Evolutionary conservation across 2,888 invertebrate species (phyloP).

Genomic region (Dasysyrphus tricinctus): DNA sequence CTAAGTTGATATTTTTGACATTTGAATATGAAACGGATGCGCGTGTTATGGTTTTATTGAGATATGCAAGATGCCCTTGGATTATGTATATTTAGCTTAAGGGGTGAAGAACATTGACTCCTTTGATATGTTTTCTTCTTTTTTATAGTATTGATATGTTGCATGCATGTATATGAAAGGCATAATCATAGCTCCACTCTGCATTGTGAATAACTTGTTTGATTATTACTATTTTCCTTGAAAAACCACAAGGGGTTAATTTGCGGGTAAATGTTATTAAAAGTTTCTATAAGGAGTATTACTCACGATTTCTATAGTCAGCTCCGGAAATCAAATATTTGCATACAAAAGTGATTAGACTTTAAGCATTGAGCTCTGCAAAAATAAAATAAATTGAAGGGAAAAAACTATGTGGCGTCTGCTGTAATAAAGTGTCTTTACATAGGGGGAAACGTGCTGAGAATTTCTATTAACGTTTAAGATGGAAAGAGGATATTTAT

Average conservation of each 20-base stretch:
- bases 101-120: not conserved
- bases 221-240: conserved; percentile 2
- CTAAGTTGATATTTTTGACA: conserved; percentile 16
- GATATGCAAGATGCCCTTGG: conserved; percentile 3
- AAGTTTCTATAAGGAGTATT: conserved; percentile 13
- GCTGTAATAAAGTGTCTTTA: conserved; percentile 50
- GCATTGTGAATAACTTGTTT: conserved; percentile 1
- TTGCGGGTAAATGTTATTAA: conserved; percentile 25
- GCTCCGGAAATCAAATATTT: conserved; percentile 63
- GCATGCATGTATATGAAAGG: not conserved
- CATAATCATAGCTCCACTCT: not conserved
- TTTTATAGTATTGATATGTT: too few relatives aligned
- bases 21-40: conserved; percentile 35
- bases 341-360: conserved; percentile 66
- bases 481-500: conserved; percentile 43
- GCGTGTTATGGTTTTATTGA: not conserved
- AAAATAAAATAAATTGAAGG: conserved; percentile 16
- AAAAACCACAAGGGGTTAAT: conserved; percentile 29
- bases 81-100: not conserved
- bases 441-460: conserved; percentile 39
- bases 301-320: conserved; percentile 49
- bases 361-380: conserved; percentile 42
- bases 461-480: conserved; percentile 28
- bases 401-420: conserved; percentile 49
- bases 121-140: not conserved